Conservation (phyloP, 2,797 vertebrate genomes). For the Scomberomorus guttatus region DNA sequence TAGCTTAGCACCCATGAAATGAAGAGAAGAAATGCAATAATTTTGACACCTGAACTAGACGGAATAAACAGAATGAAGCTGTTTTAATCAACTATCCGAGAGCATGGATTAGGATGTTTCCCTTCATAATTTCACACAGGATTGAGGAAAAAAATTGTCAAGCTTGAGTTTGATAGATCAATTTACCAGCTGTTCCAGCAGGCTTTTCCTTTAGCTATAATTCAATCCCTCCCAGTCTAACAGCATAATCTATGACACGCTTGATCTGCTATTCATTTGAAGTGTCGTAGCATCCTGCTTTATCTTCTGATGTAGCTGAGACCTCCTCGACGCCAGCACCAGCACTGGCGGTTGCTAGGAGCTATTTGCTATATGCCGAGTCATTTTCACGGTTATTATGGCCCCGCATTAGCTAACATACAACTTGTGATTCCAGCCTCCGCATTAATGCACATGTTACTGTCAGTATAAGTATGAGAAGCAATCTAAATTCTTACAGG, state of each 20-base stretch:
- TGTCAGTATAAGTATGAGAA: slow-evolving; percentile 28
- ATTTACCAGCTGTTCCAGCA: slow-evolving; percentile 81
- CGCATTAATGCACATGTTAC: slow-evolving; percentile 54
- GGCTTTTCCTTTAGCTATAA: slow-evolving; percentile 75
- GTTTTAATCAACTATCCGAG: slow-evolving; percentile 73
- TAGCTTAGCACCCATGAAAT: not conserved
- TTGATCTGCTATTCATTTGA: slow-evolving; percentile 86
- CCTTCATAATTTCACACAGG: slow-evolving; percentile 78
- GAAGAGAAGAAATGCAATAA: slow-evolving; percentile 10
- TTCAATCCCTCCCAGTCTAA: slow-evolving; percentile 81
- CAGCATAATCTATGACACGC: slow-evolving; percentile 82
- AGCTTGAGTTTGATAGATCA: slow-evolving; percentile 84
- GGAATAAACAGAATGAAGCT: slow-evolving; percentile 59
- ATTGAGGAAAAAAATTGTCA: slow-evolving; percentile 80
- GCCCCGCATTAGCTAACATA: slow-evolving; percentile 48
- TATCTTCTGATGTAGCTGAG: slow-evolving; percentile 71
- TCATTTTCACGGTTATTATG: slow-evolving; percentile 77
- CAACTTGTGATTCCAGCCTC: slow-evolving; percentile 49
- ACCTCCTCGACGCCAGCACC: slow-evolving; percentile 58
- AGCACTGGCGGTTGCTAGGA: slow-evolving; percentile 65
- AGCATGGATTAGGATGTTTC: slow-evolving; percentile 81
- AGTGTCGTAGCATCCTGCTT: slow-evolving; percentile 82
- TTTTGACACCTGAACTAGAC: slow-evolving; percentile 45
- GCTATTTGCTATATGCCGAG: slow-evolving; percentile 69
- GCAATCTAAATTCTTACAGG: slow-evolving; percentile 12